Conservation (phyloP, 2,113 vertebrate genomes). For the Trachemys scripta region DNA sequence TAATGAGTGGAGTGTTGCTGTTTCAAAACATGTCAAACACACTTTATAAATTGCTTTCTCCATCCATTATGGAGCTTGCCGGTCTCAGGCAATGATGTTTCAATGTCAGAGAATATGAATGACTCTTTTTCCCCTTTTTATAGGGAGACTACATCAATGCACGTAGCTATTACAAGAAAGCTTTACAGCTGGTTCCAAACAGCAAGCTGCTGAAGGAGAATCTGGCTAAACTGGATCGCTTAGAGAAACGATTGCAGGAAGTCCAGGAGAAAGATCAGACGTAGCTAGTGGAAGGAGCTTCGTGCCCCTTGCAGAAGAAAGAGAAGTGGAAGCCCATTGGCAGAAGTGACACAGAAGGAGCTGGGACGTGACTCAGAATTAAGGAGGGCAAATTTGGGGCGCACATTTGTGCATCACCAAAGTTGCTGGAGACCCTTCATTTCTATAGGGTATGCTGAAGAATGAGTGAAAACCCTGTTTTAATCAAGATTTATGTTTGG, state of each 20-base stretch:
- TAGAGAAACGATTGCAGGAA: slow-evolving; percentile 89
- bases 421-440: not conserved
- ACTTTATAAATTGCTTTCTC: not conserved
- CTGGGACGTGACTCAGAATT: not conserved
- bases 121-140: not conserved
- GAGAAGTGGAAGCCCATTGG: not conserved
- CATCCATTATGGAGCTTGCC: fast-evolving
- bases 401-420: not conserved
- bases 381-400: not conserved
- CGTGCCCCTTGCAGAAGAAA: not conserved
- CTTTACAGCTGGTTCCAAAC: slow-evolving; percentile 89
- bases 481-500: slow-evolving; percentile 37
- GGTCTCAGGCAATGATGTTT: not conserved
- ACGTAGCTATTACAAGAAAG: slow-evolving; percentile 91
- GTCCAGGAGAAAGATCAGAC: slow-evolving; percentile 73
- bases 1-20: not conserved
- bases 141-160: slow-evolving; percentile 94
- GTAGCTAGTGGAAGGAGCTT: slow-evolving; percentile 8
- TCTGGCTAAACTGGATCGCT: slow-evolving; percentile 92
- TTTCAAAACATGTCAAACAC: not conserved
- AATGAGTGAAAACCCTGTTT: slow-evolving; percentile 42
- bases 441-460: slow-evolving; percentile 20
- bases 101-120: not conserved
- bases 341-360: not conserved
- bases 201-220: slow-evolving; percentile 96